A percentile compares a stretch with the other conserved stretches of the same genome.
phyloP scores from a whole-genome alignment of 92 coral and sea anemone species.

The Plumapathes pennacea region DNA sequence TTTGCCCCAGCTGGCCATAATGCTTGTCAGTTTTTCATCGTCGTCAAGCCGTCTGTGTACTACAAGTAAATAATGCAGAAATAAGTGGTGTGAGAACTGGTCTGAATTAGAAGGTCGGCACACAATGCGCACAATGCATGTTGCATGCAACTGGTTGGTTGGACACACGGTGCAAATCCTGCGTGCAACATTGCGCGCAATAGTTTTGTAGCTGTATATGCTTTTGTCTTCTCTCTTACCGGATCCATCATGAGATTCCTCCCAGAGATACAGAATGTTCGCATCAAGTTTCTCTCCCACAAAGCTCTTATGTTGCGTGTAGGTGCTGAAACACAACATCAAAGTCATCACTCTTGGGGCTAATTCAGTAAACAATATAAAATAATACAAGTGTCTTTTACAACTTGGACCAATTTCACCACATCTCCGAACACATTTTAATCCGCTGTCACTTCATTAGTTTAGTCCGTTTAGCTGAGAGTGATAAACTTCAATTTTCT shows the following conservation, averaged over 20 bases:
- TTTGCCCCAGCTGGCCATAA: constrained; percentile 91
- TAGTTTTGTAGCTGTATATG: neutral
- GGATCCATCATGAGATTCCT: constrained; percentile 93
- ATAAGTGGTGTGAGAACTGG: neutral
- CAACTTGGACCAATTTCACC: no score
- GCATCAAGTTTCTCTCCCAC: constrained; percentile 77
- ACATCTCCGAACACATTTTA: no score
- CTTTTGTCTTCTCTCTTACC: constrained; percentile 38
- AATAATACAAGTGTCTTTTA: no score
- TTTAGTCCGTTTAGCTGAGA: no score
- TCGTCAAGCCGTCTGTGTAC: constrained; percentile 71
- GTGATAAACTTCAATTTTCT: no score
- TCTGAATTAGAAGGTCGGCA: no score
- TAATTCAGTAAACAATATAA: no score
- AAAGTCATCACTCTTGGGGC: no score
- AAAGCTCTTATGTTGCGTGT: constrained; percentile 88
- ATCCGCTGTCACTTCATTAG: no score
- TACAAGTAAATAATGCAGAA: constrained; percentile 31
- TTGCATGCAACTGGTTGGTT: no score
- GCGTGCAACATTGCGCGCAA: neutral
- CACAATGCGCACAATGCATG: no score
- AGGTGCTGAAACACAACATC: constrained; percentile 51
- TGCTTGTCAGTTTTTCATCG: constrained; percentile 52
- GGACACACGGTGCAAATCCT: no score
- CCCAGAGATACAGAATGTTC: constrained; percentile 78